Percentiles rank a stretch among this genome's conserved stretches.
Evolutionary conservation across 2,113 vertebrate genomes (phyloP).

Genomic region (Sebastes schlegelii): DNA sequence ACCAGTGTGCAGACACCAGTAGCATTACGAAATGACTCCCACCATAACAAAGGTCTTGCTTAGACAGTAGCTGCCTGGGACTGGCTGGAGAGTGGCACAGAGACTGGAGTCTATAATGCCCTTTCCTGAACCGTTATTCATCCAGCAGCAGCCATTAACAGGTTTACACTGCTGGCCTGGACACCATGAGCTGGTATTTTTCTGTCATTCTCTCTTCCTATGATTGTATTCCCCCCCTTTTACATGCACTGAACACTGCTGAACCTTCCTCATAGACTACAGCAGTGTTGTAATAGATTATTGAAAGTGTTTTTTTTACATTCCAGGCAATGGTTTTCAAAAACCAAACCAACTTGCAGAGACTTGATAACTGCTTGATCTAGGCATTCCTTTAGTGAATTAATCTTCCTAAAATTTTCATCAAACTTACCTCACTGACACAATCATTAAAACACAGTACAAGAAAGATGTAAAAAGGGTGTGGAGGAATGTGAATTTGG

Average conservation of each 20-base stretch:
- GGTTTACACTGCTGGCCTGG: background rate
- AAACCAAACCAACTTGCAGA: slow-evolving; percentile 27
- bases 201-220: background rate
- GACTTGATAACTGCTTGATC: slow-evolving; percentile 27
- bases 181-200: background rate
- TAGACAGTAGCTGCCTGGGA: slow-evolving; percentile 42
- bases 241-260: background rate
- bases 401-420: background rate
- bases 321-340: slow-evolving; percentile 27
- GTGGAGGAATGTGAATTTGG: background rate
- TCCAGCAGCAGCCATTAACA: background rate
- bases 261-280: background rate
- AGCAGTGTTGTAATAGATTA: background rate
- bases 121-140: slow-evolving; percentile 6
- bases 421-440: background rate
- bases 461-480: background rate
- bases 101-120: slow-evolving; percentile 3
- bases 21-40: slow-evolving; percentile 46
- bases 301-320: background rate
- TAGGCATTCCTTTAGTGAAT: background rate
- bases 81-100: slow-evolving; percentile 23
- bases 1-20: slow-evolving; percentile 44
- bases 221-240: background rate
- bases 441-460: background rate
- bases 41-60: slow-evolving; percentile 59